These are phyloP conservation scores for Epinotia brunnichana DNA, from an alignment of 2,888 invertebrate species.

Conservation along the genomic window DNA sequence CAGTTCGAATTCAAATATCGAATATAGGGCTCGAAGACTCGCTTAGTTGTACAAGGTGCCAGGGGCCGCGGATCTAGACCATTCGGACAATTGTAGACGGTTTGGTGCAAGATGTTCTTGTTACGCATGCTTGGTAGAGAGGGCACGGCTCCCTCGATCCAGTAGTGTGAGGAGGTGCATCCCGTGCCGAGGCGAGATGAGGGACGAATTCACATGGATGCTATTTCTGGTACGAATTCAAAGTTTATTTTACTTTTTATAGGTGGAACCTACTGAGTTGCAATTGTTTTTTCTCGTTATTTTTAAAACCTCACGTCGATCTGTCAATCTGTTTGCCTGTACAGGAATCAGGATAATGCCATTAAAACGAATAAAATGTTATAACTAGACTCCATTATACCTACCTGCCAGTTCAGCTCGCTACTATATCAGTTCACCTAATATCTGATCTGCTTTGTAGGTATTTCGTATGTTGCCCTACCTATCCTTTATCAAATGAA, in stretches of 20 bases:
- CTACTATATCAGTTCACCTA: no score
- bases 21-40: constrained; percentile 68
- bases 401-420: no score
- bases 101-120: constrained; percentile 63
- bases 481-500: no score
- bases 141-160: constrained; percentile 81
- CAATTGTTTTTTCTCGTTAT: neutral
- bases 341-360: no score
- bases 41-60: constrained; percentile 77
- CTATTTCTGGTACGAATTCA: constrained; percentile 69
- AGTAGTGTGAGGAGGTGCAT: constrained; percentile 68
- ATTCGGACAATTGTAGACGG: constrained; percentile 14
- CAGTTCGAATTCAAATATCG: constrained; percentile 61
- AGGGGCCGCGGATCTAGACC: constrained; percentile 52
- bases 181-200: constrained; percentile 71
- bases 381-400: no score
- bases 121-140: constrained; percentile 69
- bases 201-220: constrained; percentile 73
- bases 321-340: no score
- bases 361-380: no score
- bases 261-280: neutral
- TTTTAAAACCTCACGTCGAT: no score
- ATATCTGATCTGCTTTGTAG: no score
- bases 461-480: no score
- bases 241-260: neutral